Conservation (phyloP, 2,888 invertebrate genomes). For the Pterostichus niger region DNA sequence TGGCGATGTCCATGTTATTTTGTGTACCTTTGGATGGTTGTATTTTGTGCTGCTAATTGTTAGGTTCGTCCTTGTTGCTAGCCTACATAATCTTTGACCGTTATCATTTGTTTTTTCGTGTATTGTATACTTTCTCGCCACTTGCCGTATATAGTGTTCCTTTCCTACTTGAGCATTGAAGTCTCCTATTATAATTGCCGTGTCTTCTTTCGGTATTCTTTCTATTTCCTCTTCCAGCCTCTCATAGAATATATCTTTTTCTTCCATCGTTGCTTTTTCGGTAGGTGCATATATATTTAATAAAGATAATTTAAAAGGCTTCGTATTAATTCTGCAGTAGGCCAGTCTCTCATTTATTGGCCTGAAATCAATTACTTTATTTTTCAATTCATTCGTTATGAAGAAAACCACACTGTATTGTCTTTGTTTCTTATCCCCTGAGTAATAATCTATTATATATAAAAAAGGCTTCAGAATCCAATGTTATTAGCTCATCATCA, state of each 20-base stretch:
- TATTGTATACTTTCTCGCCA: conserved; percentile 13
- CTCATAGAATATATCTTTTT: too few relatives aligned
- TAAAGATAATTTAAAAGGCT: conserved; percentile 24
- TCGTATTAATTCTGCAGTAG: not conserved
- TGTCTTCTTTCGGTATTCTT: too few relatives aligned
- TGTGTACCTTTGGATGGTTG: not conserved
- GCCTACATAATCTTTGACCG: not conserved
- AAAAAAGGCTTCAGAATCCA: too few relatives aligned
- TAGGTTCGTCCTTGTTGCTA: conserved; percentile 7
- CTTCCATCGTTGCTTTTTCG: not conserved
- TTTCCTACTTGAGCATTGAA: conserved; percentile 15
- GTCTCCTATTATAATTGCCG: too few relatives aligned
- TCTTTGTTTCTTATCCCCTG: too few relatives aligned
- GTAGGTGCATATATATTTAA: conserved; percentile 16
- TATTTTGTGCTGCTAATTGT: conserved; percentile 1
- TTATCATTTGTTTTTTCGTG: conserved; percentile 17
- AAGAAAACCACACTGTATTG: too few relatives aligned
- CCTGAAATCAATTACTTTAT: too few relatives aligned
- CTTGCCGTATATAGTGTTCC: not conserved
- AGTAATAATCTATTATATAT: too few relatives aligned
- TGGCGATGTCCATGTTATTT: conserved; percentile 37
- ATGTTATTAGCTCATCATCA: too few relatives aligned
- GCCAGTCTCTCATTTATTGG: not conserved
- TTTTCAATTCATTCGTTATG: too few relatives aligned
- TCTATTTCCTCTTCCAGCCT: too few relatives aligned